These are phyloP conservation scores for Aricia agestis DNA, from an alignment of 1,140 invertebrate species.

Conservation along the genomic window DNA sequence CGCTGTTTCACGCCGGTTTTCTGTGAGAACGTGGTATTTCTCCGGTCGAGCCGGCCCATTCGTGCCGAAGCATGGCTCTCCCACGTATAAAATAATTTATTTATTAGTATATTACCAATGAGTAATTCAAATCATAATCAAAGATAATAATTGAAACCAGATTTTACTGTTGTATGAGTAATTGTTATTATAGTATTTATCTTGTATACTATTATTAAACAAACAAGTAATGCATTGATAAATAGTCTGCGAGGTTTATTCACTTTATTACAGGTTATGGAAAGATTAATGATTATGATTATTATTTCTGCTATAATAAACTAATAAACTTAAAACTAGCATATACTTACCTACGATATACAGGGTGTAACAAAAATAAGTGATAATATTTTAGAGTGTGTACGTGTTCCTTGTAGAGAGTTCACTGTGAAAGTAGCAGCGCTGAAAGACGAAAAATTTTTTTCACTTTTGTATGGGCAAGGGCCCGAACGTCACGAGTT, in stretches of 20 bases:
- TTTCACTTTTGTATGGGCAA: no score
- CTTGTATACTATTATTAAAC: background rate
- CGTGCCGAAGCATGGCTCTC: no score
- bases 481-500: no score
- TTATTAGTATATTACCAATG: background rate
- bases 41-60: no score
- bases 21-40: no score
- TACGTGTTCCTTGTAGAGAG: no score
- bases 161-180: background rate
- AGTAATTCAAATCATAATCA: background rate
- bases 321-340: background rate
- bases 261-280: background rate
- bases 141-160: background rate
- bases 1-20: no score
- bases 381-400: no score
- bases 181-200: conserved; percentile 1
- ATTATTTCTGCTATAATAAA: background rate
- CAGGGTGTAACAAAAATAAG: no score
- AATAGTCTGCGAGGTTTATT: background rate
- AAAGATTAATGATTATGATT: background rate
- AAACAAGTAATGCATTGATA: background rate
- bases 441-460: no score
- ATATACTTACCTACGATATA: background rate
- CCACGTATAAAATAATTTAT: no score
- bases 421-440: no score